phyloP scores from a whole-genome alignment of 2,888 invertebrate species.

The Cheilosia soror region DNA sequence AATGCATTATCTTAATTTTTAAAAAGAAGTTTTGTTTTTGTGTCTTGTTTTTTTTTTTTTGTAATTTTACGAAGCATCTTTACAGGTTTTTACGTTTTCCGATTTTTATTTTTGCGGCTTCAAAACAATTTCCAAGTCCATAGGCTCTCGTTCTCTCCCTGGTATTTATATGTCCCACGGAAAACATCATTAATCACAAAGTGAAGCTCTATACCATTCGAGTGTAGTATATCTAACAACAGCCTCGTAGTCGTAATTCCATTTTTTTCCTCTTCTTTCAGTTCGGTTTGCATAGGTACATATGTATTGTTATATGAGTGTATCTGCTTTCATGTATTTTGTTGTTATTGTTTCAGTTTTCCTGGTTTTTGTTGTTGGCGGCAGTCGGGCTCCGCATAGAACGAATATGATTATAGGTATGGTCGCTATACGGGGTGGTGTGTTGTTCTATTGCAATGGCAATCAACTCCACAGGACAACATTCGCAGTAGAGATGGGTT shows the following conservation, averaged over 20 bases:
- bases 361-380: constrained; percentile 62
- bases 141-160: constrained; percentile 64
- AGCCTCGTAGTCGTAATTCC: constrained; percentile 72
- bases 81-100: constrained; percentile 17
- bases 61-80: constrained; percentile 35
- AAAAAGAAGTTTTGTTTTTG: too few relatives aligned
- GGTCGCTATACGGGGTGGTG: constrained; percentile 53
- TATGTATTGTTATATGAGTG: constrained; percentile 12
- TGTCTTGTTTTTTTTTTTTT: constrained; percentile 10
- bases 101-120: constrained; percentile 63
- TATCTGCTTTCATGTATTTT: constrained; percentile 31
- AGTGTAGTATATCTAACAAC: constrained; percentile 76
- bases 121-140: constrained; percentile 69
- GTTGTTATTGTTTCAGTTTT: constrained; percentile 72
- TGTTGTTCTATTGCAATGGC: constrained; percentile 68
- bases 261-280: constrained; percentile 38
- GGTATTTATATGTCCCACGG: constrained; percentile 81
- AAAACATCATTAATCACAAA: constrained; percentile 83
- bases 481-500: constrained; percentile 56
- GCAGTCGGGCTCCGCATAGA: constrained; percentile 64
- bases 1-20: too few relatives aligned
- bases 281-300: constrained; percentile 14
- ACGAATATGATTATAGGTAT: constrained; percentile 35
- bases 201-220: constrained; percentile 76
- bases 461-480: constrained; percentile 73